Evolutionary conservation across 2,797 vertebrate species (phyloP).

Genomic region (Anolis apletophallus): DNA sequence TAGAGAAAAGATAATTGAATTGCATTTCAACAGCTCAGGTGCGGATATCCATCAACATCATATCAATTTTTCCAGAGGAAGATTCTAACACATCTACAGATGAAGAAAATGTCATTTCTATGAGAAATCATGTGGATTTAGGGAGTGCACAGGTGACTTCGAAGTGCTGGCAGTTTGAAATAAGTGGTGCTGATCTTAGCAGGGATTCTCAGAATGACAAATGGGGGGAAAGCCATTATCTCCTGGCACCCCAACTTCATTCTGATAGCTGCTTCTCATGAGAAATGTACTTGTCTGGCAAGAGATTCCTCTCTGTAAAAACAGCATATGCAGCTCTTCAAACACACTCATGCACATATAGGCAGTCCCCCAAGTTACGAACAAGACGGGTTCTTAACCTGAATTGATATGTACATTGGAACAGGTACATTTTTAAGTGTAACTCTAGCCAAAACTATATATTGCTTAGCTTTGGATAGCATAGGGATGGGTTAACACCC

Average conservation of each 20-base stretch:
- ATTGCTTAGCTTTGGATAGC: no score
- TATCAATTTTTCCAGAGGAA: not conserved
- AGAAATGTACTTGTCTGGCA: not conserved
- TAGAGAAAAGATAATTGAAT: not conserved
- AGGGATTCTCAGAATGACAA: not conserved
- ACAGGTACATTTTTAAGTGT: no score
- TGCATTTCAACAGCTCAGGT: not conserved
- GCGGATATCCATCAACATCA: not conserved
- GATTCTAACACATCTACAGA: not conserved
- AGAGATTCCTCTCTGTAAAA: not conserved
- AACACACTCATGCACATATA: not conserved
- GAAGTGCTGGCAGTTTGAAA: not conserved
- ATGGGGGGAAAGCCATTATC: not conserved
- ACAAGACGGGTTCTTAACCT: no score
- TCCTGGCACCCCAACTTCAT: constrained; percentile 7
- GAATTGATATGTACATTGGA: no score
- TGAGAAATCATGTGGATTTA: not conserved
- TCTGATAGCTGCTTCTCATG: constrained; percentile 1
- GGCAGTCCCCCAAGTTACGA: not conserved
- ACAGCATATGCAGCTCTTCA: not conserved
- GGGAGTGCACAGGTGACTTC: not conserved
- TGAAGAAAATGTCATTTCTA: not conserved
- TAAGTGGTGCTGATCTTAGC: not conserved
- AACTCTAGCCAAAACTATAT: no score
- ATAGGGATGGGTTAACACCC: no score